Evolutionary conservation across 1,140 invertebrate genomes (phyloP).

Genomic region (Danaus plexippus): DNA sequence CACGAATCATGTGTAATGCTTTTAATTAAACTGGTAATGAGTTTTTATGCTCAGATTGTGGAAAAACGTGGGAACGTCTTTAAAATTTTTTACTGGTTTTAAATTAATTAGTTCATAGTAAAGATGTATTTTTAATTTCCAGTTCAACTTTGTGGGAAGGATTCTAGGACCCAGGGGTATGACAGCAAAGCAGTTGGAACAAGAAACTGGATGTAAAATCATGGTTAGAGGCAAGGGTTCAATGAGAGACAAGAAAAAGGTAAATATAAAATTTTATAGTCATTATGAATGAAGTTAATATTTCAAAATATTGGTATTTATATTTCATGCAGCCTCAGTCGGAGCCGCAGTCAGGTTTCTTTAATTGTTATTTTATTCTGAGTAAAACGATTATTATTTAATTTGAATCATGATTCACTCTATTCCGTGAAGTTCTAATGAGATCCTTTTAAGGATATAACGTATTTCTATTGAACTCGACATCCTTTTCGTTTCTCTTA

Average conservation of each 20-base stretch:
- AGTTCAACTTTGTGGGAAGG: constrained; percentile 99
- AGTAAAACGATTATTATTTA: constrained; percentile 3
- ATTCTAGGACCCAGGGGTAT: constrained; percentile 99
- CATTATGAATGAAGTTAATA: not conserved
- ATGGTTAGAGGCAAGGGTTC: constrained; percentile 99
- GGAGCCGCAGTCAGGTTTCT: constrained; percentile 18
- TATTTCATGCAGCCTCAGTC: constrained; percentile 24
- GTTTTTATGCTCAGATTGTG: constrained; percentile 40
- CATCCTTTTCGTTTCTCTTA: not conserved
- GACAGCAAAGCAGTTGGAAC: constrained; percentile 99
- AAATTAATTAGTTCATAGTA: constrained; percentile 15
- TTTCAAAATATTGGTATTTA: constrained; percentile 12
- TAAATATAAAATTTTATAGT: constrained; percentile 63
- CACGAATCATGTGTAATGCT: constrained; percentile 47
- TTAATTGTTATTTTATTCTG: constrained; percentile 2
- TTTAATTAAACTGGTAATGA: constrained; percentile 45
- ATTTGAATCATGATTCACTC: constrained; percentile 16
- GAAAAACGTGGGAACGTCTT: constrained; percentile 14
- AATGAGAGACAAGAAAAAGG: constrained; percentile 99
- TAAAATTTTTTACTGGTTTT: constrained; percentile 8
- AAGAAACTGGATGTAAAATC: constrained; percentile 99
- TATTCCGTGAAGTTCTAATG: constrained; percentile 8
- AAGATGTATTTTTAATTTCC: constrained; percentile 56
- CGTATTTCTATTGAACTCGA: constrained; percentile 1
- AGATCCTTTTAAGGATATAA: constrained; percentile 13